Evolutionary conservation across 1,140 invertebrate genomes (phyloP), one percentile per base, ranked within the genome.

Genomic region (Calephelis nemesis): DNA sequence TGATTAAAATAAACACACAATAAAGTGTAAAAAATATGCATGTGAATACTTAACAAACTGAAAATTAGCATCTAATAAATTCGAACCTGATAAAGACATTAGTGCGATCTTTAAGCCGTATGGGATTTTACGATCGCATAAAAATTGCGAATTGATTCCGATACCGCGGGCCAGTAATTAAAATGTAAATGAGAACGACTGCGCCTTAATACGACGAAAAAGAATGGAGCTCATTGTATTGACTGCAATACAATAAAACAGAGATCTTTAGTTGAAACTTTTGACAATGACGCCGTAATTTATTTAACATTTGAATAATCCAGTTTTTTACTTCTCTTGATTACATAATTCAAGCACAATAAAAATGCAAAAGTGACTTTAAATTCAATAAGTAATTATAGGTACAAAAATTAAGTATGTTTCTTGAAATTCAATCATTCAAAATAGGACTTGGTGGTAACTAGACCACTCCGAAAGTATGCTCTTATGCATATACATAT

Each of bases 151-250:
- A 60, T 60, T 30, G 54, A 60, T 60, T 60, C 54, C 19, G 54
- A 60, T 60, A 60, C 54, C 54, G 30, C 54, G 54, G 54, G 54
- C 54, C 54, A 60, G 54, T 60, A 60, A 60, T 60, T 60, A 60
- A 60, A 60, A 60, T 60, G 54, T 60, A 60, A 60, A 60, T 60
- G 54, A 60, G 54, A 40, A 30, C 10, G 30, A 9, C 6, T 15
- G 12, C 10, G 54, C 11, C 12, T 30, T 60, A 60, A 60, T 60
- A 15, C 19, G 52, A 58, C 52, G 11, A 58, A 58, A 58, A 58
- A 58, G 52, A 58, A 58, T 58, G 19, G 30, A 58, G 19, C 19
- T 58, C 52, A 58, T 58, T 58, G 52, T 58, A 58, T 39, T 58
- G 52, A 30, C 52, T 58, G 19, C 19, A 58, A 30, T 30, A 11